Conservation (phyloP, 2,888 invertebrate genomes). For the Drosophila rubida region DNA sequence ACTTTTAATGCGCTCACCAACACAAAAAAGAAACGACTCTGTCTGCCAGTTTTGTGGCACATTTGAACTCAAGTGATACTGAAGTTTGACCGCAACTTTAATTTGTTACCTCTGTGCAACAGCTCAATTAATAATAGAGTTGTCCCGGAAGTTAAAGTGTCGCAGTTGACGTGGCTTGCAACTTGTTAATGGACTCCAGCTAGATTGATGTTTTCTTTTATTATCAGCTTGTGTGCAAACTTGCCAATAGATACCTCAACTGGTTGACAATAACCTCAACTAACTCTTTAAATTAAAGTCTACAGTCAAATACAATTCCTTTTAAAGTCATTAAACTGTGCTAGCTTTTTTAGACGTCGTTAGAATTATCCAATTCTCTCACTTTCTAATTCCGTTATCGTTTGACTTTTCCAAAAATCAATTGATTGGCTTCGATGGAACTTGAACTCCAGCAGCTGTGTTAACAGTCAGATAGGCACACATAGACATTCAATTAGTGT, state of each 20-base stretch:
- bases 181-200: neutral
- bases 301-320: neutral
- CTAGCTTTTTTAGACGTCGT: too few species aligned
- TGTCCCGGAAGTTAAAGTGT: neutral
- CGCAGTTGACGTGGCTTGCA: neutral
- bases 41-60: conserved; percentile 48
- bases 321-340: neutral
- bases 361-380: neutral
- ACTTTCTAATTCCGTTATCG: neutral
- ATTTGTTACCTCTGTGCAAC: neutral
- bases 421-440: neutral
- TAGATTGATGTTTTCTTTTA: too few species aligned
- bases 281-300: too few species aligned
- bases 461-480: conserved; percentile 22
- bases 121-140: conserved; percentile 7
- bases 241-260: too few species aligned
- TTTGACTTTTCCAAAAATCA: neutral
- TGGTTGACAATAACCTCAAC: too few species aligned
- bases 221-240: too few species aligned
- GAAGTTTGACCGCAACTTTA: conserved; percentile 13
- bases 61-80: conserved; percentile 47
- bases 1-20: conserved; percentile 49
- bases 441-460: conserved; percentile 7
- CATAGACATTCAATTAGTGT: conserved; percentile 45
- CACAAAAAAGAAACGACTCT: conserved; percentile 30